Base-by-base conservation (phyloP, 2,888 invertebrate species). In the Sminthurides aquaticus region DNA sequence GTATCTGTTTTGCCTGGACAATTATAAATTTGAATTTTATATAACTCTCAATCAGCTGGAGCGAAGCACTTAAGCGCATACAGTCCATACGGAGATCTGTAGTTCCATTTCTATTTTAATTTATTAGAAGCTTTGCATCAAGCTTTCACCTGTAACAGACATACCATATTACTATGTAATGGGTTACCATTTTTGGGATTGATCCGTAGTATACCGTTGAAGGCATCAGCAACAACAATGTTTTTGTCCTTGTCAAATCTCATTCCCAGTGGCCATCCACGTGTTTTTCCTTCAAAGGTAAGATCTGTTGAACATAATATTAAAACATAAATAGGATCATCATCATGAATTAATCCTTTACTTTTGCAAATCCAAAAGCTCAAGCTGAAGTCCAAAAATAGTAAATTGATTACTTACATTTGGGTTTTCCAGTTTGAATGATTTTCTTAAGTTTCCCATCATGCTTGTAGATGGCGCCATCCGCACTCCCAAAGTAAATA, bases 201-300 rank as follows among this genome's bases (percentile, higher is more conserved):
- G n/a, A 82, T 76, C 61, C 76, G 74, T 68, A 77, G 80, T 22
- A 82, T 71, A 26, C 82, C 82, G 22, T 79, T 74, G 73, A 82
- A 82, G 1, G 80, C 78, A 75, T 82, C 82, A 20, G 75, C 78
- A 8, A 81, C 79, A 26, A 77, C 70, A 34, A 79, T 72, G 26
- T 65, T 68, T 1, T 75, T 77, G 55, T 77, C 73, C 1, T 62
- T 64, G 62, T 79, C 77, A 62, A 80, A 76, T 48, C 81, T 76
- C 76, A 82, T 78, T n/a, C 82, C 82, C 18, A 82, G 75, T 0
- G 82, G 82, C 25, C 82, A 76, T 1, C 82, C 82, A 75, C 82
- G 82, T 3, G 76, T 75, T 0, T 78, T 78, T 70, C 81, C 81
- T 66, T 79, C 76, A 74, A 70, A 72, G 8, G 65, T 65, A 28